A percentile compares a stretch with the other conserved stretches of the same genome.
Conservation (phyloP, 2,113 vertebrate genomes). For the Periophthalmus modestus region DNA sequence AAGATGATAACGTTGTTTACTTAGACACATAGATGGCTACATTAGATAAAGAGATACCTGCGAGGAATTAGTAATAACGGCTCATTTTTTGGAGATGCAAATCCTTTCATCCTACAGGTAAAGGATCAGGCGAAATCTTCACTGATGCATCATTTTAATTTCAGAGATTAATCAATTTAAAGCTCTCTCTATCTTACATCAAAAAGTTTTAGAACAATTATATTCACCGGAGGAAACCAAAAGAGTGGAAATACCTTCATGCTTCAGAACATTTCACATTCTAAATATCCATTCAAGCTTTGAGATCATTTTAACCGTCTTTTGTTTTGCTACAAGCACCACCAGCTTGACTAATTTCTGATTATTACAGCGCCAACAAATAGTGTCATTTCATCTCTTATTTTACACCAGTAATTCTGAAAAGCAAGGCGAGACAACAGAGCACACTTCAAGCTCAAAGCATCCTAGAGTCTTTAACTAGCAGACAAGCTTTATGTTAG, state of each 20-base stretch:
- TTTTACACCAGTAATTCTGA: neutral
- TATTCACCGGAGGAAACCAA: neutral
- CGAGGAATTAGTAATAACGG: neutral
- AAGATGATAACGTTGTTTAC: constrained; percentile 5
- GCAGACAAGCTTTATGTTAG: neutral
- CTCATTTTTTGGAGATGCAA: neutral
- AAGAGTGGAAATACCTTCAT: neutral
- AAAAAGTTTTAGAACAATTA: neutral
- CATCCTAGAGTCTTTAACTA: neutral
- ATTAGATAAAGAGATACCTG: neutral
- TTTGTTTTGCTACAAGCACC: neutral
- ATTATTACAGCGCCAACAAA: neutral
- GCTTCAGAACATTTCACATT: neutral
- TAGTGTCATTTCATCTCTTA: neutral
- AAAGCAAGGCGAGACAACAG: neutral
- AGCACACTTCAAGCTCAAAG: neutral
- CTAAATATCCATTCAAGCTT: neutral
- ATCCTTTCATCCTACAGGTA: neutral
- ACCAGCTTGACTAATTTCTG: neutral
- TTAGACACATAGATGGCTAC: neutral
- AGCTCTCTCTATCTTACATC: neutral
- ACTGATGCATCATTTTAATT: constrained; percentile 38
- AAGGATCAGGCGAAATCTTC: neutral
- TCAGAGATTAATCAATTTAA: neutral
- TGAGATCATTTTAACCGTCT: neutral